Conservation (phyloP, 2,797 vertebrate species). For the Esox lucius region DNA sequence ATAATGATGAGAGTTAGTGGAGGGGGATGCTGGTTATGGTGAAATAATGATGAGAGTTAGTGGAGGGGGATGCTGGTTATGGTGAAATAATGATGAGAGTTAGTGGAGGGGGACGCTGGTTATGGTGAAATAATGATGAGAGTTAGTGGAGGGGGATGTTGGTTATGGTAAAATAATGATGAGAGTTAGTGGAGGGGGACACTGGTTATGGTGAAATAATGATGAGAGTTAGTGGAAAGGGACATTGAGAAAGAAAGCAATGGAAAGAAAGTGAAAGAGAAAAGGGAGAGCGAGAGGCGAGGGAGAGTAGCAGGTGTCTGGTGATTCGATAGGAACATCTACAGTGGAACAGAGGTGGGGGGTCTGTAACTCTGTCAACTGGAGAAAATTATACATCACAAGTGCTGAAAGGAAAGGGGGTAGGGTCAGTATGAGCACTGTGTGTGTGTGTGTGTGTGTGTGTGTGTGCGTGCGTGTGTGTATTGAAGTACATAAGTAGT, state of each 20-base stretch:
- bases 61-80: too few relatives aligned
- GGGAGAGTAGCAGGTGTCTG: conserved; percentile 40
- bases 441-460: conserved; percentile 7
- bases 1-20: too few relatives aligned
- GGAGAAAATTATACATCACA: conserved; percentile 24
- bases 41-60: too few relatives aligned
- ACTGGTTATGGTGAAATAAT: too few relatives aligned
- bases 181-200: too few relatives aligned
- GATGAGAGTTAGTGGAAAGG: background rate
- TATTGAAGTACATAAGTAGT: too few relatives aligned
- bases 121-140: too few relatives aligned
- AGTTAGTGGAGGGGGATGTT: too few relatives aligned
- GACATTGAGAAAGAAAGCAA: background rate
- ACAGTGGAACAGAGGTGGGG: conserved; percentile 25
- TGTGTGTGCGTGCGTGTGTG: conserved; percentile 12
- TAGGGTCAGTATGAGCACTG: background rate
- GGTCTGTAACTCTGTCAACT: conserved; percentile 22
- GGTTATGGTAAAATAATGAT: too few relatives aligned
- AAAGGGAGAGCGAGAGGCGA: background rate
- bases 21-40: too few relatives aligned
- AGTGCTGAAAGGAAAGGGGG: conserved; percentile 5
- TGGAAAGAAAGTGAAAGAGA: background rate
- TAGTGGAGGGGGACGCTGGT: too few relatives aligned
- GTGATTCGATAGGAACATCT: conserved; percentile 80
- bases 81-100: too few relatives aligned